Evolutionary conservation across 2,888 invertebrate genomes (phyloP).

Genomic region (Trachelus tabidus): DNA sequence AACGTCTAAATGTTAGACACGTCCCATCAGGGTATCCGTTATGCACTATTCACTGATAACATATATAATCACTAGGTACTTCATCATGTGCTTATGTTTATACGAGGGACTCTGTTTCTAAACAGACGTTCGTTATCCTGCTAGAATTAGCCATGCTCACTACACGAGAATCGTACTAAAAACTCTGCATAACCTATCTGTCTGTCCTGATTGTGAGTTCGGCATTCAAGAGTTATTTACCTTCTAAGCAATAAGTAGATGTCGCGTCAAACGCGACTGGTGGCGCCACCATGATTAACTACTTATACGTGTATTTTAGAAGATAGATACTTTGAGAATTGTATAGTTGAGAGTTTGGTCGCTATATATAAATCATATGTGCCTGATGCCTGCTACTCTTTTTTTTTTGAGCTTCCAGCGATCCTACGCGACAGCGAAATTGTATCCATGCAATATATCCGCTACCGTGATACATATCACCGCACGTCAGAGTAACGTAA

Average conservation of each 20-base stretch:
- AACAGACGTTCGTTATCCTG: neutral
- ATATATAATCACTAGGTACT: neutral
- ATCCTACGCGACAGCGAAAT: neutral
- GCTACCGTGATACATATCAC: neutral
- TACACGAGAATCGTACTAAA: neutral
- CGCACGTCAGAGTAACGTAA: neutral
- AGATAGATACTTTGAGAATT: neutral
- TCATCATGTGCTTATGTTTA: neutral
- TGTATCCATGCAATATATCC: neutral
- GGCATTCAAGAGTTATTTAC: neutral
- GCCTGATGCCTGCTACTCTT: neutral
- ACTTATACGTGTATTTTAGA: neutral
- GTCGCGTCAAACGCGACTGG: too few relatives aligned
- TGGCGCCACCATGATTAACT: neutral
- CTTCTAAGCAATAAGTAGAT: neutral
- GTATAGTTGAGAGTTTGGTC: neutral
- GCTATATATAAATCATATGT: neutral
- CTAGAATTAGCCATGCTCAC: neutral
- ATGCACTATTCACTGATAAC: neutral
- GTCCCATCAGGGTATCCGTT: neutral
- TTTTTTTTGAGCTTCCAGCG: neutral
- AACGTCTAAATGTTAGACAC: neutral
- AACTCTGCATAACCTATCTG: neutral
- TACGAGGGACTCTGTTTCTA: neutral
- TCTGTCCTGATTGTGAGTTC: neutral